These are phyloP conservation scores for Phrynosoma platyrhinos DNA, from an alignment of 2,113 vertebrate genomes.

Conservation along the genomic window DNA sequence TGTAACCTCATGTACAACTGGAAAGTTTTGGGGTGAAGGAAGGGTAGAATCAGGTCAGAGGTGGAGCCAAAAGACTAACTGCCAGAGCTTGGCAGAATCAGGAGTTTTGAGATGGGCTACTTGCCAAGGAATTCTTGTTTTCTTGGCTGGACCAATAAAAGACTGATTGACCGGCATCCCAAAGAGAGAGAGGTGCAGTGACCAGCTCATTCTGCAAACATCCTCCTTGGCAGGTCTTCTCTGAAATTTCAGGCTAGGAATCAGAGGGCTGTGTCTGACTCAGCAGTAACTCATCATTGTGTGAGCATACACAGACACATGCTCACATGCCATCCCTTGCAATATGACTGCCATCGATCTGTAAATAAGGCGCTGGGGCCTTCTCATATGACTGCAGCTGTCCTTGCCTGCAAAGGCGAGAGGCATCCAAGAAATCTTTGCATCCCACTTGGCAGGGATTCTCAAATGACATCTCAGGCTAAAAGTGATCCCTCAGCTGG, in stretches of 20 bases:
- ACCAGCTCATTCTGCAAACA: background rate
- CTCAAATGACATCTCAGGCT: background rate
- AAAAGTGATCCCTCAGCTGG: background rate
- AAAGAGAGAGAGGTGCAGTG: background rate
- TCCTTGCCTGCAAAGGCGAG: conserved; percentile 12
- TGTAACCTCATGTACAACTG: background rate
- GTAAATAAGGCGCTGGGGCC: conserved; percentile 4
- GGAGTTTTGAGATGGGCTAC: background rate
- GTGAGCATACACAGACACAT: background rate
- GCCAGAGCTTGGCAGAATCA: background rate
- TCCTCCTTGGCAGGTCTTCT: background rate
- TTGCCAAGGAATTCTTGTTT: background rate
- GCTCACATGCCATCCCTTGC: background rate
- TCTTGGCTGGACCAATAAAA: background rate
- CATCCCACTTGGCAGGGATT: conserved; percentile 7
- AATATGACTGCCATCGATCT: background rate
- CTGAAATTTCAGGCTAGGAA: background rate
- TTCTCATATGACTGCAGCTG: conserved; percentile 25
- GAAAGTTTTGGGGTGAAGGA: background rate
- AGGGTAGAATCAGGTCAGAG: background rate
- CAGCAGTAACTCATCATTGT: background rate
- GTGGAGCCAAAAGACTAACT: background rate
- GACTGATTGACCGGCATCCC: too few species aligned
- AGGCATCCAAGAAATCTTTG: background rate
- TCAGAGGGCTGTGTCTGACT: background rate